Evolutionary conservation across 2,113 vertebrate genomes (phyloP).

Genomic region (Laterallus jamaicensis): DNA sequence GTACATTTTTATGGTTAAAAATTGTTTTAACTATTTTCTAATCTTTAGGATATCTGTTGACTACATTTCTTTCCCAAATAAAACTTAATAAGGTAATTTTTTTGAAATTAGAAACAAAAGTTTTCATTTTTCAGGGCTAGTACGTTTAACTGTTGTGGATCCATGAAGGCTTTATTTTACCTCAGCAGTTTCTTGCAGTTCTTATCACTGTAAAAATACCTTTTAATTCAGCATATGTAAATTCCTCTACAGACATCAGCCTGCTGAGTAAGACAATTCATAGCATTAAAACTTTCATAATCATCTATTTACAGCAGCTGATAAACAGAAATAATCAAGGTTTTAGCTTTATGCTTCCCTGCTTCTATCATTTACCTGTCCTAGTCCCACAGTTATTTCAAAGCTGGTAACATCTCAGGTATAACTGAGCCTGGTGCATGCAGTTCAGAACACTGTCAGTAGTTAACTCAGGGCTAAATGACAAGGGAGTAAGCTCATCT

Average conservation of each 20-base stretch:
- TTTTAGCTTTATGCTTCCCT: slow-evolving; percentile 25
- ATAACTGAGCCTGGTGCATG: neutral
- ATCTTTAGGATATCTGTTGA: slow-evolving; percentile 1
- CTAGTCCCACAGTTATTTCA: neutral
- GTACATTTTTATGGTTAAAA: neutral
- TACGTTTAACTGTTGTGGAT: neutral
- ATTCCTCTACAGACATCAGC: slow-evolving; percentile 54
- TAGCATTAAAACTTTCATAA: slow-evolving; percentile 59
- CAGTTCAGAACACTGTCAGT: neutral
- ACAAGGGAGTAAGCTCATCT: neutral
- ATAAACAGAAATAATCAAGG: slow-evolving; percentile 49
- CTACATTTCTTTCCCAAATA: neutral
- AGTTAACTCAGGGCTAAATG: neutral
- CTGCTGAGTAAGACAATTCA: slow-evolving; percentile 72
- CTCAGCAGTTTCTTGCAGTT: slow-evolving; percentile 52
- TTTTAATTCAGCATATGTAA: slow-evolving; percentile 68
- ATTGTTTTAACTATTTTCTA: slow-evolving; percentile 11
- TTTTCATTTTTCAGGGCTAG: slow-evolving; percentile 14
- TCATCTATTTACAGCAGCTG: slow-evolving; percentile 55
- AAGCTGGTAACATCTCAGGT: neutral
- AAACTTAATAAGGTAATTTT: slow-evolving; percentile 42
- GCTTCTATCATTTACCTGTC: slow-evolving; percentile 58
- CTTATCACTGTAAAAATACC: slow-evolving; percentile 45
- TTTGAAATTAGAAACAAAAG: slow-evolving; percentile 49
- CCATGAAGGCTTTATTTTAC: neutral